Conservation (phyloP, 1,140 invertebrate species). For the Drosophila sulfurigaster region DNA sequence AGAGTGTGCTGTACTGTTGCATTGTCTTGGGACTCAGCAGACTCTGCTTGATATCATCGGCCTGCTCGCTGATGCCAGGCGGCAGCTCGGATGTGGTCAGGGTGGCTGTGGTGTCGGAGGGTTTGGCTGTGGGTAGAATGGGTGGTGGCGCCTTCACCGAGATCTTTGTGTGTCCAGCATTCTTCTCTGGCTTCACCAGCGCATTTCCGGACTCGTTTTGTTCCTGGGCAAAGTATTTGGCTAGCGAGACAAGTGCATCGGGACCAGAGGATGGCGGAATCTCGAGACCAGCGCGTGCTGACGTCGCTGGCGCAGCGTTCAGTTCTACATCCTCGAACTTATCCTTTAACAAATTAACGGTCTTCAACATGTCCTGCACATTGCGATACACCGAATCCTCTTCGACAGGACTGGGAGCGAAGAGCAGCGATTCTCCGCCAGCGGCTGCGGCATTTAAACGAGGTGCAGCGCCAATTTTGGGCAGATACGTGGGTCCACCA, state of each 20-base stretch:
- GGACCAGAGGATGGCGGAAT: conserved; percentile 90
- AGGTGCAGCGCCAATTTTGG: conserved; percentile 59
- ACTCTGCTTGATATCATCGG: conserved; percentile 84
- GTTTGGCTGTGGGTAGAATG: conserved; percentile 54
- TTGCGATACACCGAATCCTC: conserved; percentile 81
- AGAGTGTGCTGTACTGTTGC: conserved; percentile 87
- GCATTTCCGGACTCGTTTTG: conserved; percentile 86
- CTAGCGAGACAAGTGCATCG: conserved; percentile 91
- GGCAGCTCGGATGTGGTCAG: conserved; percentile 66
- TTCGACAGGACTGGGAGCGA: conserved; percentile 69
- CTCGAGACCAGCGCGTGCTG: conserved; percentile 87
- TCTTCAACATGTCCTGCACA: conserved; percentile 85
- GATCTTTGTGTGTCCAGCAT: conserved; percentile 48
- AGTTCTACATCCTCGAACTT: conserved; percentile 71
- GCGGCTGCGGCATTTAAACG: conserved; percentile 53
- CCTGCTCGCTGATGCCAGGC: conserved; percentile 64
- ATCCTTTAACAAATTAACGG: conserved; percentile 81
- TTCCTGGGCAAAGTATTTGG: conserved; percentile 90
- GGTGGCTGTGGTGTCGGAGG: conserved; percentile 64
- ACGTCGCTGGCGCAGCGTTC: conserved; percentile 49
- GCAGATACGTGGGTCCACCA: conserved; percentile 79
- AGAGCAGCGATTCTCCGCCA: conserved; percentile 66
- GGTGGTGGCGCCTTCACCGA: conserved; percentile 53
- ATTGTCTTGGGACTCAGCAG: conserved; percentile 87
- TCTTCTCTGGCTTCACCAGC: conserved; percentile 50